Evolutionary conservation across 2,797 vertebrate species (phyloP).

Genomic region (Vultur gryphus): DNA sequence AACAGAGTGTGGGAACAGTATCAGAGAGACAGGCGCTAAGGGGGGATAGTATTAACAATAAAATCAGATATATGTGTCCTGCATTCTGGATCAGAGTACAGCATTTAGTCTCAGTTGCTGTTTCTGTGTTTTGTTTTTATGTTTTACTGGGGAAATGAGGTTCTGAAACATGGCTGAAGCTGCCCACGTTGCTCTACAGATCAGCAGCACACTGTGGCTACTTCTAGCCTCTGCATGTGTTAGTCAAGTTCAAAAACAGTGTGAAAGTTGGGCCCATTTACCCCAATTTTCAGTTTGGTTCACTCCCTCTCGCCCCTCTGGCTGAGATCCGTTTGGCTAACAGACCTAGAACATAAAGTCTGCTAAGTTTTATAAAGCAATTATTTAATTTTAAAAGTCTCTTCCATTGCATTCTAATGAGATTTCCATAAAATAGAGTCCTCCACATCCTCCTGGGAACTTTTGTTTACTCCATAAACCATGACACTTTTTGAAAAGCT

Average conservation of each 20-base stretch:
- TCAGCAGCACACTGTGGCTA: background rate
- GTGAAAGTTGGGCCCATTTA: background rate
- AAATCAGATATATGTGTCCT: background rate
- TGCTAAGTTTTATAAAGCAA: constrained; percentile 21
- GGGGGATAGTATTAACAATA: background rate
- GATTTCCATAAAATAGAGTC: background rate
- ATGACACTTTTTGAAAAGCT: background rate
- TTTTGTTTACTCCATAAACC: background rate
- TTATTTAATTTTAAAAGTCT: constrained; percentile 35
- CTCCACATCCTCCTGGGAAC: background rate
- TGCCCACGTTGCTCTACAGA: background rate
- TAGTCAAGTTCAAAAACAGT: background rate
- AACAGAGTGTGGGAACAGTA: background rate
- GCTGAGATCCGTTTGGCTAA: constrained; percentile 24
- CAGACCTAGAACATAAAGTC: background rate
- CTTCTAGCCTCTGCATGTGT: background rate
- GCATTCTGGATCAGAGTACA: background rate
- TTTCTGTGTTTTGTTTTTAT: background rate
- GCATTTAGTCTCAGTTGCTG: background rate
- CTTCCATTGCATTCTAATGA: constrained; percentile 13
- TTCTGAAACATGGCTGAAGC: background rate
- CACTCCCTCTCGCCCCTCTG: background rate
- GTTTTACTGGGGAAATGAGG: background rate
- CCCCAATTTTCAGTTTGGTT: background rate
- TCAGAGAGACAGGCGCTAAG: background rate